These are phyloP conservation scores for Pogona vitticeps DNA, from an alignment of 2,113 vertebrate species.

Conservation along the genomic window DNA sequence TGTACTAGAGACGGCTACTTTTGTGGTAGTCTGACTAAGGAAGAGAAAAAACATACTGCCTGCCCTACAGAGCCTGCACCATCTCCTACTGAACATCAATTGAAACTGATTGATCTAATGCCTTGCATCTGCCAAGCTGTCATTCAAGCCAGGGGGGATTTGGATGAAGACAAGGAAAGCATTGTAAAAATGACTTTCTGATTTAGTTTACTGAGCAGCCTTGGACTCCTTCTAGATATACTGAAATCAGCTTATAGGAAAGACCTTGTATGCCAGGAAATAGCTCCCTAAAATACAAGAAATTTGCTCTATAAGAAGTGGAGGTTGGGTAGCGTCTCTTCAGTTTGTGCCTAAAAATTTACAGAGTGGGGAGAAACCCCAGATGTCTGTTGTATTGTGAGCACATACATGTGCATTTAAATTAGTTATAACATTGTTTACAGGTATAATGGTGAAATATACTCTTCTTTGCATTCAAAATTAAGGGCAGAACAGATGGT, in stretches of 20 bases:
- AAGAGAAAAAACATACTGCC: conserved; percentile 37
- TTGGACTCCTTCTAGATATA: conserved; percentile 68
- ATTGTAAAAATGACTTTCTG: conserved; percentile 66
- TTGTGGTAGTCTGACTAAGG: neutral
- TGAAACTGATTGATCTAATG: conserved; percentile 87
- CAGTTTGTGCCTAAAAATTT: conserved; percentile 71
- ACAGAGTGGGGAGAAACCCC: conserved; percentile 63
- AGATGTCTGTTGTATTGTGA: conserved; percentile 78
- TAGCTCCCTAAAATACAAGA: conserved; percentile 38
- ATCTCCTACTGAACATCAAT: conserved; percentile 65
- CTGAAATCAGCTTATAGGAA: conserved; percentile 55
- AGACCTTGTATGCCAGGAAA: conserved; percentile 55
- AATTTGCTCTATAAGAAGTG: conserved; percentile 51
- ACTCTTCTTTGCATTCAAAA: conserved; percentile 79
- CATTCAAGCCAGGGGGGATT: conserved; percentile 82
- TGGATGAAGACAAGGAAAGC: conserved; percentile 71
- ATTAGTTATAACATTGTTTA: conserved; percentile 85
- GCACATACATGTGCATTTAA: conserved; percentile 84
- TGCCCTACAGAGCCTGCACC: conserved; percentile 62
- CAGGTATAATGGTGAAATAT: conserved; percentile 86
- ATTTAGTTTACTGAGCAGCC: conserved; percentile 65
- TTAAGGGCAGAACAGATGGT: conserved; percentile 80
- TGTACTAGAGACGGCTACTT: conserved; percentile 14
- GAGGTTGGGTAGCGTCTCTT: conserved; percentile 57
- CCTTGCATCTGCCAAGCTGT: conserved; percentile 81